Evolutionary conservation across 1,140 invertebrate genomes (phyloP), one percentile per base, ranked within the genome.

Genomic region (Drosophila tani): DNA sequence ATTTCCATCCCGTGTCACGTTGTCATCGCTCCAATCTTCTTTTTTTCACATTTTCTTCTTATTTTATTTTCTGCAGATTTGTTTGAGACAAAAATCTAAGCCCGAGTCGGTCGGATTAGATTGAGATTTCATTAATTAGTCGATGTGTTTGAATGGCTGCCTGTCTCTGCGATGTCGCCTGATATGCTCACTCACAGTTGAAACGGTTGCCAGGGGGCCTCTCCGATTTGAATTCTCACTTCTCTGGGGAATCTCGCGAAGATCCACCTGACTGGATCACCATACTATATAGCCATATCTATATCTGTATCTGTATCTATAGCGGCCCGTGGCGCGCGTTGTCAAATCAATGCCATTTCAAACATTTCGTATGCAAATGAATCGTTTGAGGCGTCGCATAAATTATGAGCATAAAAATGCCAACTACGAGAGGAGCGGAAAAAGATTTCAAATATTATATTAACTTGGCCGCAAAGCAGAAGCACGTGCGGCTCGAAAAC

Each of bases 41-140:
- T 35, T 29, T 29, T 43, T 21, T 14, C 27, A 27, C 27, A 12
- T 5, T 19, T 64, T 27, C 3, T 21, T 50, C 49, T 49, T 19
- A n/a, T 47, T 27, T 8, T 27, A 17, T 73, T 51, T 73, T 55
- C 35, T 77, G 56, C 64, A 35, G 47, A 62, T 59, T 51, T 70
- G 49, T 40, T 17, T 53, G 50, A 57, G 43, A 12, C n/a, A 21
- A 60, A 51, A 51, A 38, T 19, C 5, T 50, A 24, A 64, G 75
- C 41, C 67, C 19, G 27, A 75, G 21, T 57, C 38, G 64, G 24
- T 49, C 50, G 64, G 78, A 90, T 85, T 65, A 82, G 85, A 86
- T 86, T 86, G 67, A 83, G 84, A 88, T 88, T 88, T 88, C 85
- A 90, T 88, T 88, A 90, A 88, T 88, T 88, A 88, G 85, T 81